A percentile compares a stretch with the other conserved stretches of the same genome.
These are phyloP conservation scores for Mus pahari DNA, from an alignment of 2,113 vertebrate genomes.

Conservation along the genomic window DNA sequence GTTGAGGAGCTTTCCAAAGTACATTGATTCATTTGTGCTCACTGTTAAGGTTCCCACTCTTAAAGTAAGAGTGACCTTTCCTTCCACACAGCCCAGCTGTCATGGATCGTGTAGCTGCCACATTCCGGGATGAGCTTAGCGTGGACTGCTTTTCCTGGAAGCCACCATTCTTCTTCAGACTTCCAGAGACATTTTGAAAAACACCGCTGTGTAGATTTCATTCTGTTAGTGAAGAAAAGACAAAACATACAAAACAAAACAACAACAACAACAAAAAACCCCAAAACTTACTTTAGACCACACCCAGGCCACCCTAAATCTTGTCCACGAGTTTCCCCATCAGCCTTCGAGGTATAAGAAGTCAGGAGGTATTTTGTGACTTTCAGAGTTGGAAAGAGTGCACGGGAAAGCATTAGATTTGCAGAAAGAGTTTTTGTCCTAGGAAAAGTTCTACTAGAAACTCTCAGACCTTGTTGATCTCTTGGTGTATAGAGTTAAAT, in stretches of 20 bases:
- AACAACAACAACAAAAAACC: neutral
- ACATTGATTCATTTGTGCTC: neutral
- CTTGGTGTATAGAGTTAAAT: neutral
- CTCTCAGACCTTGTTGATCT: neutral
- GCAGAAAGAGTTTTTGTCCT: neutral
- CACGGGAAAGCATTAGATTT: neutral
- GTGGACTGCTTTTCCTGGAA: neutral
- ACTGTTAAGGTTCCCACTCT: neutral
- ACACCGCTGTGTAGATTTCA: neutral
- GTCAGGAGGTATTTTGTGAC: neutral
- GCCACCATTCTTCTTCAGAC: neutral
- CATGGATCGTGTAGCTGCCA: accelerated
- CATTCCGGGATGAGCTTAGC: neutral
- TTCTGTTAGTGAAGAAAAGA: neutral
- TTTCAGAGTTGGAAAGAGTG: neutral
- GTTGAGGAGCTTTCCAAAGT: neutral
- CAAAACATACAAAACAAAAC: neutral
- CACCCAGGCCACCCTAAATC: neutral
- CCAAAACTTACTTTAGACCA: neutral
- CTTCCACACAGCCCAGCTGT: neutral
- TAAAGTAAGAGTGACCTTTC: neutral
- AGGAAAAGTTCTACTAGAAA: neutral
- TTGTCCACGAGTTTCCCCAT: neutral
- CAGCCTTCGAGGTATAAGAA: too few relatives aligned
- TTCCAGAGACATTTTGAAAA: constrained; percentile 31